phyloP scores from a whole-genome alignment of 2,113 vertebrate genomes.

The Mirza zaza region DNA sequence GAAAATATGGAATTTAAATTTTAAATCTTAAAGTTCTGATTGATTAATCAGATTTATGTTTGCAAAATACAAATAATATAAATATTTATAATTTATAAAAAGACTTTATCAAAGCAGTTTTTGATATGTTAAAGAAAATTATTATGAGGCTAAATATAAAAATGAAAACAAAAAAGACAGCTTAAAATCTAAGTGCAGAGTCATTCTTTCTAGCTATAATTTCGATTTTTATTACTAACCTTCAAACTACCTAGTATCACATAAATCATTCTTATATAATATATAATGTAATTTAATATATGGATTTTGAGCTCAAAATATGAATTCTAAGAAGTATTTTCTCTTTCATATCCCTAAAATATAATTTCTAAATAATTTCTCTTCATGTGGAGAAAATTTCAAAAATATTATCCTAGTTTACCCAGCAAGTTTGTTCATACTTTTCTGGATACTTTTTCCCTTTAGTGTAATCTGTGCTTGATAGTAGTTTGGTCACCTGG shows the following conservation, averaged over 20 bases:
- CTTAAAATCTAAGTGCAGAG: slow-evolving; percentile 69
- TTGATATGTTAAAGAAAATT: slow-evolving; percentile 58
- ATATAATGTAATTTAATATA: slow-evolving; percentile 65
- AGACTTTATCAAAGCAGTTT: slow-evolving; percentile 52
- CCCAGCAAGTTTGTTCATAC: slow-evolving; percentile 26
- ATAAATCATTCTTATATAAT: slow-evolving; percentile 62
- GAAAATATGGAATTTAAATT: slow-evolving; percentile 69
- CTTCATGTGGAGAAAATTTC: slow-evolving; percentile 14
- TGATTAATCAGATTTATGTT: slow-evolving; percentile 26
- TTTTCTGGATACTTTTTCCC: background rate
- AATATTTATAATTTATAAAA: slow-evolving; percentile 56
- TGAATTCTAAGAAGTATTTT: slow-evolving; percentile 59
- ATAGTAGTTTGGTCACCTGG: slow-evolving; percentile 71
- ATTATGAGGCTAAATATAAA: slow-evolving; percentile 66
- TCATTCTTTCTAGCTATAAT: slow-evolving; percentile 60
- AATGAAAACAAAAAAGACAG: slow-evolving; percentile 66
- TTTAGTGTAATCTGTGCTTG: slow-evolving; percentile 29
- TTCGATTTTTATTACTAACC: slow-evolving; percentile 61
- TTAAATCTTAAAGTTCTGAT: slow-evolving; percentile 48
- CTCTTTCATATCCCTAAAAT: slow-evolving; percentile 64
- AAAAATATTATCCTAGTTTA: slow-evolving; percentile 70
- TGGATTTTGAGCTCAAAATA: slow-evolving; percentile 76
- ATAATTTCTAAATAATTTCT: slow-evolving; percentile 75
- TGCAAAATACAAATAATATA: too few relatives aligned
- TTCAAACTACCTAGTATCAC: background rate